Evolutionary conservation across 2,113 vertebrate species (phyloP).

Genomic region (Gallinago jamesoni): DNA sequence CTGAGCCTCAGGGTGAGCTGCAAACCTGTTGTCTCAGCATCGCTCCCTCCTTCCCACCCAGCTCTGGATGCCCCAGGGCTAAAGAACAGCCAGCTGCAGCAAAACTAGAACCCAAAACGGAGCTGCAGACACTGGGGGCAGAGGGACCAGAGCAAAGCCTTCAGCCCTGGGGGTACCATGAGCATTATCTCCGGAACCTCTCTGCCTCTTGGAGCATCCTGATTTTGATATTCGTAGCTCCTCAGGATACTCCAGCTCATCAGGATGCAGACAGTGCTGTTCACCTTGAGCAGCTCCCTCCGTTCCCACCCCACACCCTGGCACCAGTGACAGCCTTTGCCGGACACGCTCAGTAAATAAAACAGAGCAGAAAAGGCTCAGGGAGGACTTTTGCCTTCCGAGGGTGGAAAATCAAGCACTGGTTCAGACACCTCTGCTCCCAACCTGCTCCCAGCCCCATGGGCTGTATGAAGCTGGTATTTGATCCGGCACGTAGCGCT

Average conservation of each 20-base stretch:
- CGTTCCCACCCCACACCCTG: not conserved
- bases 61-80: not conserved
- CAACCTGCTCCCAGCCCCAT: not conserved
- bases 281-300: slow-evolving; percentile 20
- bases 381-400: not conserved
- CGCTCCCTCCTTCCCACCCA: not conserved
- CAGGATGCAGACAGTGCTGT: slow-evolving; percentile 22
- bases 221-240: not conserved
- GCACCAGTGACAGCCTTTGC: not conserved
- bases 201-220: not conserved
- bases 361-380: not conserved
- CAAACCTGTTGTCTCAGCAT: not conserved
- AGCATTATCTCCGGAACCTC: not conserved
- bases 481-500: not conserved
- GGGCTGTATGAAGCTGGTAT: not conserved
- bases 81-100: not conserved
- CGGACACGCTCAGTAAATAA: not conserved
- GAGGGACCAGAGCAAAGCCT: not conserved
- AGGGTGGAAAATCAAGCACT: not conserved
- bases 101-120: not conserved
- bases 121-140: not conserved
- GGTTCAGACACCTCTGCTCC: not conserved
- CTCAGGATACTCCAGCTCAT: not conserved
- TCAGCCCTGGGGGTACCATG: not conserved
- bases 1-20: not conserved